Conservation (phyloP, 2,113 vertebrate species). For the Panthera leo region DNA sequence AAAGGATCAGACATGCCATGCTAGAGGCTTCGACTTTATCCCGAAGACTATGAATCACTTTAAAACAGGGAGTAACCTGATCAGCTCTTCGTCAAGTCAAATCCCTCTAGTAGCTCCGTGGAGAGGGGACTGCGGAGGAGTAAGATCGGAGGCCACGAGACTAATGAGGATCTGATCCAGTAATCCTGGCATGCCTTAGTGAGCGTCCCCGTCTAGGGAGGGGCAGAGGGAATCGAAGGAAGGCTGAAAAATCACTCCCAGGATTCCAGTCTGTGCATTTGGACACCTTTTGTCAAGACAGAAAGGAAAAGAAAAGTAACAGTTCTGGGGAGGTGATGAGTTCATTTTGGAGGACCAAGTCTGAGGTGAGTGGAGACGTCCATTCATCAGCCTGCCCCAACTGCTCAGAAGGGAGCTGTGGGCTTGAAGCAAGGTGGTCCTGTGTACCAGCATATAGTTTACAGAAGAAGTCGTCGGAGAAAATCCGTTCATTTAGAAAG, state of each 20-base stretch:
- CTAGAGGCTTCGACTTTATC: not conserved
- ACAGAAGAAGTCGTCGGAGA: not conserved
- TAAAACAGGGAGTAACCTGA: not conserved
- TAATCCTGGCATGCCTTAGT: not conserved
- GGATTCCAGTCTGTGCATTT: not conserved
- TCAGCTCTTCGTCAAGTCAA: not conserved
- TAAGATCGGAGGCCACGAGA: not conserved
- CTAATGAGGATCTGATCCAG: not conserved
- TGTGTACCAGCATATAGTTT: accelerated
- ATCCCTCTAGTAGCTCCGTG: not conserved
- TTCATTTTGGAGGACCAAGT: not conserved
- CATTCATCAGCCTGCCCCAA: not conserved
- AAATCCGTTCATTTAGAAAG: not conserved
- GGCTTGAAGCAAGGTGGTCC: not conserved
- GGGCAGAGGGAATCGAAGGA: not conserved
- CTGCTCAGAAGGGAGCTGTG: not conserved
- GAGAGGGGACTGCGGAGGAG: not conserved
- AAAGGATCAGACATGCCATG: not conserved
- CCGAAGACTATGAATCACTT: constrained; percentile 1
- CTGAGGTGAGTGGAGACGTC: not conserved
- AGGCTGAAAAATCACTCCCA: not conserved
- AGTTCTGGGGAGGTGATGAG: not conserved
- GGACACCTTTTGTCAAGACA: not conserved
- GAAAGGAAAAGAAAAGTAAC: not conserved
- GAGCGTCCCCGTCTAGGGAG: not conserved